Base-by-base conservation (phyloP, 1,140 invertebrate genomes). In the Venustaconcha ellipsiformis region DNA sequence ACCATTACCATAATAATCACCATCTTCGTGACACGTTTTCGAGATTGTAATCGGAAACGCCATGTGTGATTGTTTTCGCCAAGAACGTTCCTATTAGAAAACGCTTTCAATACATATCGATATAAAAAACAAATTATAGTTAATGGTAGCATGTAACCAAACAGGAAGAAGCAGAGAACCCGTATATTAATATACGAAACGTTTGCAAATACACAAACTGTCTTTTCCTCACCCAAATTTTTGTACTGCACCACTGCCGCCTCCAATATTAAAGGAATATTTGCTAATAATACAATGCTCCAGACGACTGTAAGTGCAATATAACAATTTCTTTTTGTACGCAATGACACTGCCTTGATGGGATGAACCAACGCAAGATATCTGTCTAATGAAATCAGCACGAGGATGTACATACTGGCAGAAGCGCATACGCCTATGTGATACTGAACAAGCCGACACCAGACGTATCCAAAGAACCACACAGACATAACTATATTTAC, bases 321-420 rank as follows among this genome's bases (percentile, higher is more conserved):
- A 67, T 92, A 92, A 1, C 96, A 95, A 89, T 98, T 97, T 65
- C 92, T 92, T 87, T 97, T 95, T 2, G 95, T 98, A 70, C 97
- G 92, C 87, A 80, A 93, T 0, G 95, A 94, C 93, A 97, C 97
- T 67, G 95, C 97, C 1, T 94, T 92, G 71, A 98, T 95, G 0
- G 97, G 96, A 90, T 97, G 95, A 0, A 97, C 96, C 15, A 99
- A 96, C 26, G 97, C 97, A 84, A 99, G 91, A 89, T 96, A 99
- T 78, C 97, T 93, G 88, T 99, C 97, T 26, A 98, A 89, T 20
- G 96, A 97, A 96, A 99, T 98, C 64, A 99, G 92, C 0, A 98
- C 96, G 37, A 99, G 90, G 0, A 96, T 98, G 88, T 97, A 98
- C 17, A 98, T 96, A 78, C 95, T 96, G 12, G 95, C 96, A 83